Evolutionary conservation across 1,140 invertebrate species (phyloP).

Genomic region (Callitettix versicolor): DNA sequence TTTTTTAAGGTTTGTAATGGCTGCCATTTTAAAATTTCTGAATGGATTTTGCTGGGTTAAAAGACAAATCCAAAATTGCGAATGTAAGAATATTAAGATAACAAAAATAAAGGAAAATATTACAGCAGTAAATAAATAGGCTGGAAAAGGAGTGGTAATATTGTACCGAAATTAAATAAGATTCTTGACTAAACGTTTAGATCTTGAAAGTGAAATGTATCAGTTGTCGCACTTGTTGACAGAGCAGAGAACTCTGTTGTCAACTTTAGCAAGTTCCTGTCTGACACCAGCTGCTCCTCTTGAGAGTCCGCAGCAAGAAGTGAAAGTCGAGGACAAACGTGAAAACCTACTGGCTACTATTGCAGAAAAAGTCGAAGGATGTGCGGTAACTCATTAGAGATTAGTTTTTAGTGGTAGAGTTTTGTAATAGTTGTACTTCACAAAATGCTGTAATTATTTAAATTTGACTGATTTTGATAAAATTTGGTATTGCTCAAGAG

Average conservation of each 20-base stretch:
- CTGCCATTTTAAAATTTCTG: too few species aligned
- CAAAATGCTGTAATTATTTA: neutral
- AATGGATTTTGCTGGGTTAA: too few species aligned
- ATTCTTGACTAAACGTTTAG: constrained; percentile 33
- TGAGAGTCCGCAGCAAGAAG: constrained; percentile 46
- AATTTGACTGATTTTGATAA: neutral
- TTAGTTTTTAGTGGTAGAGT: neutral
- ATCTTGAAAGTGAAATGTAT: constrained; percentile 98
- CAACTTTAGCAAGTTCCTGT: constrained; percentile 62
- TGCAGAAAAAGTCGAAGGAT: constrained; percentile 81
- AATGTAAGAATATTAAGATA: too few species aligned
- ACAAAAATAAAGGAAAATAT: too few species aligned
- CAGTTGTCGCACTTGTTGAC: constrained; percentile 91
- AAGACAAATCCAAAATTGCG: too few species aligned
- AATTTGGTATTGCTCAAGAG: neutral
- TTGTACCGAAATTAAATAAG: too few species aligned
- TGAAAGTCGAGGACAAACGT: constrained; percentile 37
- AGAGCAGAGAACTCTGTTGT: constrained; percentile 80
- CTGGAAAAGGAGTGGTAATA: too few species aligned
- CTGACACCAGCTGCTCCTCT: constrained; percentile 33
- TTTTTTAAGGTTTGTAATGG: too few species aligned
- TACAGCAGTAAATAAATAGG: too few species aligned
- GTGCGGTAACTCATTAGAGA: constrained; percentile 44
- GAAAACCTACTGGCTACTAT: constrained; percentile 55
- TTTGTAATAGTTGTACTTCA: neutral